Base-by-base conservation (phyloP, 2,888 invertebrate genomes). In the Liodrosophila aerea region DNA sequence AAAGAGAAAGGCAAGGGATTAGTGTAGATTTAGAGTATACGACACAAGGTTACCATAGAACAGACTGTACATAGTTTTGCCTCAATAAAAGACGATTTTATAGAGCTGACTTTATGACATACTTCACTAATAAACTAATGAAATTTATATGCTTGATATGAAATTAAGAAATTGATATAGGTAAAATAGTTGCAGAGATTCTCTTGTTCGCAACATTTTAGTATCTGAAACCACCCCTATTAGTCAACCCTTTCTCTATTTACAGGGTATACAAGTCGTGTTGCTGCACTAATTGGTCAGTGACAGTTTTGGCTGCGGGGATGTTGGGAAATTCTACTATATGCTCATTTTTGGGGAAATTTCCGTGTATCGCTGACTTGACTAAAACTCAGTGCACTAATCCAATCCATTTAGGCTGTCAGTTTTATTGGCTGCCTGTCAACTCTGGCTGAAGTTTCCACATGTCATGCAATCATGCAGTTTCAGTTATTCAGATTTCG, bases 321-420 rank as follows among this genome's bases (percentile, higher is more conserved):
- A 53, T 50, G 62, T 43, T 45, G 22, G 31, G 49, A 59, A 43
- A 37, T 18, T 22, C 41, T 44, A 59, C 56, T 51, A 49, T 34
- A 16, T 39, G 39, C 16, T 11, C 12, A 3, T 22, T 41, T 37
- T 65, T 61, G 57, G 61, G 36, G 30, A 22, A 22, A 72, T 61
- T 69, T 60, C 41, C 56, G 52, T 65, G 40, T 43, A 11, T 29
- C 27, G 56, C 73, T 89, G 89, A 89, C 89, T 89, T 88, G 89
- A 85, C 88, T 87, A 88, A 89, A 89, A 82, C 77, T 76, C 64
- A 57, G 3, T 22, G 22, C 22, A 54, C 65, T 83, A 82, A 80
- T 80, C 82, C 87, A 87, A 88, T 88, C 86, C 85, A 86, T 87
- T 84, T 84, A 77, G 75, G 75, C 83, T 88, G 88, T 89, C 89